phyloP scores from a whole-genome alignment of 1,140 invertebrate species.

The Hycleus cichorii region DNA sequence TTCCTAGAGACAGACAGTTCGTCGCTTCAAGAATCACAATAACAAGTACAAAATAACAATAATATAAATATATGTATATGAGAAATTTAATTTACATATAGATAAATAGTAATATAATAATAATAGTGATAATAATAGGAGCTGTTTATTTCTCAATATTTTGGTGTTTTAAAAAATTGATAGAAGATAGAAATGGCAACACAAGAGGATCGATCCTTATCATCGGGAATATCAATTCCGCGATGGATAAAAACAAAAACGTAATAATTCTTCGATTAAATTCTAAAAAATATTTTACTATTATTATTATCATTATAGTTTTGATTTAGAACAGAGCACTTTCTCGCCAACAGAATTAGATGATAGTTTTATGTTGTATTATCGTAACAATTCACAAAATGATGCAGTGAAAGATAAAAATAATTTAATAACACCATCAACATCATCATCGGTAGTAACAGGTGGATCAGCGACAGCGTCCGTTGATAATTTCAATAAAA shows the following conservation, averaged over 20 bases:
- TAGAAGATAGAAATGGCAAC: conserved; percentile 33
- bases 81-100: conserved; percentile 2
- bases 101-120: background rate
- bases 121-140: background rate
- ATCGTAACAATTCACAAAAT: conserved; percentile 18
- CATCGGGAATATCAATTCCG: conserved; percentile 47
- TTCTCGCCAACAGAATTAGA: conserved; percentile 63
- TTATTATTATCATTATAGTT: conserved; percentile 42
- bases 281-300: background rate
- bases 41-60: conserved; percentile 8
- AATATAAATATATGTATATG: conserved; percentile 5
- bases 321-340: conserved; percentile 57
- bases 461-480: conserved; percentile 6
- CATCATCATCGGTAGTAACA: conserved; percentile 14
- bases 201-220: conserved; percentile 44
- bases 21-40: background rate
- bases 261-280: background rate
- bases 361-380: conserved; percentile 54
- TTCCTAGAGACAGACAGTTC: conserved; percentile 23
- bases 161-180: conserved; percentile 3
- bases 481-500: background rate
- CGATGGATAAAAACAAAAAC: conserved; percentile 53
- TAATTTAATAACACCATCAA: no score
- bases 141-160: background rate
- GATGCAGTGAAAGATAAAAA: background rate